These are phyloP conservation scores for Apodemia mormo DNA, from an alignment of 2,888 invertebrate genomes.

Conservation along the genomic window DNA sequence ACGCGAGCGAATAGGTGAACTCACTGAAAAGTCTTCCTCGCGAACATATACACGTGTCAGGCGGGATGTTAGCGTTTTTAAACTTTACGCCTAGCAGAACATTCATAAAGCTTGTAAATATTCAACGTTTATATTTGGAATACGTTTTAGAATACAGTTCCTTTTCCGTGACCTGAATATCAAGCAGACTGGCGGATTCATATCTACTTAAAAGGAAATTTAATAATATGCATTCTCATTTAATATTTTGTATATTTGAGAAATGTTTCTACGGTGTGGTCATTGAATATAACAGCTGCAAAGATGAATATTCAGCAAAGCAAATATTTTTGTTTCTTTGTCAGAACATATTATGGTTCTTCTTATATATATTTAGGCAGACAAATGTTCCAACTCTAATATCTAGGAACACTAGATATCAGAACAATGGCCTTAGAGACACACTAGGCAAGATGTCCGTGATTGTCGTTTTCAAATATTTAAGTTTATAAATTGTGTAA, in stretches of 20 bases:
- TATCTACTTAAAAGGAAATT: conserved; percentile 5
- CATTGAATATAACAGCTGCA: not conserved
- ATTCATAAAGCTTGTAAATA: conserved; percentile 41
- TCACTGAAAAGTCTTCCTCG: conserved; percentile 57
- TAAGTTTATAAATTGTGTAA: too few species aligned
- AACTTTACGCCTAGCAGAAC: conserved; percentile 40
- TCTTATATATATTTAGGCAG: not conserved
- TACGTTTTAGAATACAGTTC: conserved; percentile 25
- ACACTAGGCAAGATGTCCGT: too few species aligned
- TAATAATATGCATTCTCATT: conserved; percentile 11
- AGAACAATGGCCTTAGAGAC: too few species aligned
- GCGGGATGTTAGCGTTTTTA: conserved; percentile 44
- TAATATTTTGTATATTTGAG: conserved; percentile 4
- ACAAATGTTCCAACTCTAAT: not conserved
- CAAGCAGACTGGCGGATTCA: conserved; percentile 18
- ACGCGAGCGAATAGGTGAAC: conserved; percentile 40
- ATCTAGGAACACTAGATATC: too few species aligned
- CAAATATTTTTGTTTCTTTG: not conserved
- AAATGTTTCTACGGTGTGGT: not conserved
- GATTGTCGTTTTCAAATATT: too few species aligned
- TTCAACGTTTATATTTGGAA: conserved; percentile 23
- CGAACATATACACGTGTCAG: conserved; percentile 41
- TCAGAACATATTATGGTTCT: not conserved
- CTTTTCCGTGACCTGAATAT: conserved; percentile 22
- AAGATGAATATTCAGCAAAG: not conserved